Evolutionary conservation across 2,888 invertebrate species (phyloP), one percentile per base, ranked within the genome.

Genomic region (Microplitis manilae): DNA sequence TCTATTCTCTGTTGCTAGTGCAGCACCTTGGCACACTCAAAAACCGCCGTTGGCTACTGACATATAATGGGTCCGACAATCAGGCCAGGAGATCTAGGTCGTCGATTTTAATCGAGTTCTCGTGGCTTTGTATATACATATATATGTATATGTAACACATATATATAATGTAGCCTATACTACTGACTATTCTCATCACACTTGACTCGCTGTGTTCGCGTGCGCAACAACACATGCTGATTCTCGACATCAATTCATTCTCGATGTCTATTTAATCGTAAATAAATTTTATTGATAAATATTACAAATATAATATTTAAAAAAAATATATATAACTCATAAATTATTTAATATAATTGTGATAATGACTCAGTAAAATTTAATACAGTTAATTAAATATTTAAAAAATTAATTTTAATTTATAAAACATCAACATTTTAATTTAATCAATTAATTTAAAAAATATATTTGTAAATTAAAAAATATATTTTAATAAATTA

Each of bases 71-170:
- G 82, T 72, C 67, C 69, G 64, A 73, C 76, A 70, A 65, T 79
- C 76, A 82, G 81, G 80, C 82, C 81, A 83, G 79, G 79, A 87
- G 88, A 89, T 90, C 87, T 88, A 83, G 88, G 87, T 88, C 89
- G 88, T 83, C 83, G 89, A 89, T 90, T 88, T 85, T 85, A 87
- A 89, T 86, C 87, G 84, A 82, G 84, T 84, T 83, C 85, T 83
- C 82, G 83, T 68, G 73, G 77, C 76, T 75, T 76, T 81, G 38
- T 79, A 61, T 77, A 79, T 78, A 77, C 77, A 73, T 70, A 68
- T 68, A 15, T 41, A n/a, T 41, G 6, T 41, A 9, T 41, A 75
- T 59, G 15, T 61, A 50, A 30, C 30, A 30, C 61, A 73, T 68
- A 73, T 64, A 50, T 13, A 41, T 20, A 59, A 64, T 62, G 38